These are phyloP conservation scores for Silurus aristotelis DNA, from an alignment of 2,797 vertebrate species.

Conservation along the genomic window DNA sequence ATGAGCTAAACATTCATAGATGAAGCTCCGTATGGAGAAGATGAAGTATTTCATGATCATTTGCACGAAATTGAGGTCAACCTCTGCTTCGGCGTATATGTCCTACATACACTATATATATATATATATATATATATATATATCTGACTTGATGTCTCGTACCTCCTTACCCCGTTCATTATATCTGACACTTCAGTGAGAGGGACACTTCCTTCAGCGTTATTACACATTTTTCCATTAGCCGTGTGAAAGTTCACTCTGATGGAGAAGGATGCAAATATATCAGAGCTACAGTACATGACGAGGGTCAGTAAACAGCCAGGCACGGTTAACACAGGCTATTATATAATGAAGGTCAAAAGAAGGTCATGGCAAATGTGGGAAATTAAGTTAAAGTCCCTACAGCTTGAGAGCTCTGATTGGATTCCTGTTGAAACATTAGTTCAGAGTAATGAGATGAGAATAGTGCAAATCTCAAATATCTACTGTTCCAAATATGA, in stretches of 20 bases:
- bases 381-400: background rate
- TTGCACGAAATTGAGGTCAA: background rate
- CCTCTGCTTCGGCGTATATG: background rate
- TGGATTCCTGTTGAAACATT: background rate
- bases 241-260: background rate
- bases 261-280: background rate
- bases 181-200: background rate
- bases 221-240: background rate
- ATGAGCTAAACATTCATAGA: background rate
- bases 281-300: background rate
- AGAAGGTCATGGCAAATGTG: background rate
- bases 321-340: background rate
- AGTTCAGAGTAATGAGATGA: too few species aligned
- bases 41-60: background rate
- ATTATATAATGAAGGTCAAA: slow-evolving; percentile 10
- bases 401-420: background rate
- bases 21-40: background rate
- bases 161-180: background rate
- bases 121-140: background rate
- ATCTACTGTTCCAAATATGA: too few species aligned
- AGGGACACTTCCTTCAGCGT: background rate
- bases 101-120: background rate
- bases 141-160: background rate
- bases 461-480: too few species aligned
- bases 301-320: background rate